A percentile compares a stretch with the other conserved stretches of the same genome.
Evolutionary conservation across 2,113 vertebrate genomes (phyloP).

Genomic region (Siniperca chuatsi): DNA sequence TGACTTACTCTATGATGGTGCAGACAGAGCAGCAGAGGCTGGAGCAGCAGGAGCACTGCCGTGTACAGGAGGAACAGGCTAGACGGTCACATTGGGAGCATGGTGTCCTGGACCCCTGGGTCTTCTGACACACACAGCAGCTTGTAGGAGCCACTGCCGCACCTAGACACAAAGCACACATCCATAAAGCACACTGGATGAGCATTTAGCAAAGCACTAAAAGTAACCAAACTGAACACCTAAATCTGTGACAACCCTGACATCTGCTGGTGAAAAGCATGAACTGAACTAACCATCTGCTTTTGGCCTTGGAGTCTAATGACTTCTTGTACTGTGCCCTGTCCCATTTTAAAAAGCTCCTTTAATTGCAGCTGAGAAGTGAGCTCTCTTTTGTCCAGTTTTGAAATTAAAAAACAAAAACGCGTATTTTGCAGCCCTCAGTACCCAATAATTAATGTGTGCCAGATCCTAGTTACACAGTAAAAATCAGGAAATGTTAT

Average conservation of each 20-base stretch:
- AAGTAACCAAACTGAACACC: neutral
- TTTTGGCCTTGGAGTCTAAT: neutral
- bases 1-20: slow-evolving; percentile 82
- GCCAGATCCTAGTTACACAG: neutral
- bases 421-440: neutral
- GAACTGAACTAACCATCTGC: neutral
- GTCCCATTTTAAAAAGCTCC: neutral
- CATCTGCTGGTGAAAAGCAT: slow-evolving; percentile 62
- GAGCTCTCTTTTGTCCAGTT: neutral
- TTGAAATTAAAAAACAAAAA: neutral
- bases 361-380: neutral
- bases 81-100: slow-evolving; percentile 84
- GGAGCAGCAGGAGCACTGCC: slow-evolving; percentile 80
- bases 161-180: slow-evolving; percentile 57
- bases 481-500: neutral
- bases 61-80: slow-evolving; percentile 77
- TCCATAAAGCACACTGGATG: neutral
- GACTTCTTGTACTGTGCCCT: neutral
- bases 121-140: slow-evolving; percentile 83
- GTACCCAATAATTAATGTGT: neutral
- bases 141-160: slow-evolving; percentile 30
- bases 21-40: slow-evolving; percentile 83
- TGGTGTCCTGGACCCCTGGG: slow-evolving; percentile 45
- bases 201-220: neutral
- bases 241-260: slow-evolving; percentile 35